Evolutionary conservation across 23 tunicate species (phyloP).

Genomic region (Diplosoma virens): DNA sequence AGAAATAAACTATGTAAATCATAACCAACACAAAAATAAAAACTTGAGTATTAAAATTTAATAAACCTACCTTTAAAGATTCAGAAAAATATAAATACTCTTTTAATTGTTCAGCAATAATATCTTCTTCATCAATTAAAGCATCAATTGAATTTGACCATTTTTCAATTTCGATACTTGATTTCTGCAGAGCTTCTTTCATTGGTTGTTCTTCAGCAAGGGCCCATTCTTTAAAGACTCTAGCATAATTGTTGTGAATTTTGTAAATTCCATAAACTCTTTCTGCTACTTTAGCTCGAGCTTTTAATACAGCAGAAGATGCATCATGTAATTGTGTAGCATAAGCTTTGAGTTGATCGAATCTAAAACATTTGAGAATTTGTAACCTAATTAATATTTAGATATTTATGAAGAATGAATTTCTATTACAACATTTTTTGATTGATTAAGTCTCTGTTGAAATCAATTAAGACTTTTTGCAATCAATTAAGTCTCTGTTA

Average conservation of each 20-base stretch:
- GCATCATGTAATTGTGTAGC: conserved; percentile 61
- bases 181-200: conserved; percentile 61
- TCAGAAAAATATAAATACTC: conserved; percentile 85
- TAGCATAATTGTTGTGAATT: conserved; percentile 81
- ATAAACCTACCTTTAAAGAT: conserved; percentile 69
- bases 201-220: conserved; percentile 41
- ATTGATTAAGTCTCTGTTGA: too few relatives aligned
- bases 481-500: too few relatives aligned
- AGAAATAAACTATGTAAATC: too few relatives aligned
- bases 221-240: conserved; percentile 86
- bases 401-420: too few relatives aligned
- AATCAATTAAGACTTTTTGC: too few relatives aligned
- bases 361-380: too few relatives aligned
- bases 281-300: conserved; percentile 87
- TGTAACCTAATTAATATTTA: too few relatives aligned
- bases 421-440: too few relatives aligned
- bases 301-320: conserved; percentile 61
- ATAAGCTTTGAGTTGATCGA: conserved; percentile 74
- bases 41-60: too few relatives aligned
- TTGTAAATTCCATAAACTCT: conserved; percentile 83
- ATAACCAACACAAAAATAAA: too few relatives aligned
- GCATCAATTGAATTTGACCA: conserved; percentile 70
- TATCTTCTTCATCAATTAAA: conserved; percentile 84
- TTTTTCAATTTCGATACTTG: conserved; percentile 47
- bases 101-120: conserved; percentile 77